Evolutionary conservation across 2,797 vertebrate species (phyloP).

Genomic region (Schizopygopsis pylzovi): DNA sequence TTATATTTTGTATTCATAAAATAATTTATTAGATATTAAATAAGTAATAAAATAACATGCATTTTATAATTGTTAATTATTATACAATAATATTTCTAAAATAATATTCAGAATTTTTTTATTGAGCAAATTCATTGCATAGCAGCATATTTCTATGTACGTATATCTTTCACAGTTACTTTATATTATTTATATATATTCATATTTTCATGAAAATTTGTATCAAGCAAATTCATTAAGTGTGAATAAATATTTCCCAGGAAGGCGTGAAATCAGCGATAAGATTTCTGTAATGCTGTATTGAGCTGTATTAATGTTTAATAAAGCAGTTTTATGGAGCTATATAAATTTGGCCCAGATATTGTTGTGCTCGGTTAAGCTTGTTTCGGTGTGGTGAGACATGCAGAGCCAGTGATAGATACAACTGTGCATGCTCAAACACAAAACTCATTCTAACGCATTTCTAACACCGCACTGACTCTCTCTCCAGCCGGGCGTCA

Average conservation of each 20-base stretch:
- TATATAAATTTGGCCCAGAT: background rate
- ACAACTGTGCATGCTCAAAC: background rate
- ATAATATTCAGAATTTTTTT: too few relatives aligned
- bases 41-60: background rate
- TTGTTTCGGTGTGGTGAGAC: background rate
- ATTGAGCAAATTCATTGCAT: too few relatives aligned
- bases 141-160: background rate
- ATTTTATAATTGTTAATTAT: too few relatives aligned
- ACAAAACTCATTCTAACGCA: background rate
- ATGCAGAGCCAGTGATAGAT: constrained; percentile 1
- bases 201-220: background rate
- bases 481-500: background rate
- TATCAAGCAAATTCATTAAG: background rate
- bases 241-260: background rate
- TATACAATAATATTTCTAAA: too few relatives aligned
- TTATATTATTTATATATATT: background rate
- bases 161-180: background rate
- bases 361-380: background rate
- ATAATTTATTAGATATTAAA: background rate
- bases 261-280: background rate
- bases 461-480: background rate
- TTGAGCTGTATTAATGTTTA: background rate
- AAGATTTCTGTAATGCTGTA: background rate
- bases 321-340: background rate
- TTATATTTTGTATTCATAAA: background rate